phyloP scores from a whole-genome alignment of 2,888 invertebrate genomes.

The Phanerotoma sp. region DNA sequence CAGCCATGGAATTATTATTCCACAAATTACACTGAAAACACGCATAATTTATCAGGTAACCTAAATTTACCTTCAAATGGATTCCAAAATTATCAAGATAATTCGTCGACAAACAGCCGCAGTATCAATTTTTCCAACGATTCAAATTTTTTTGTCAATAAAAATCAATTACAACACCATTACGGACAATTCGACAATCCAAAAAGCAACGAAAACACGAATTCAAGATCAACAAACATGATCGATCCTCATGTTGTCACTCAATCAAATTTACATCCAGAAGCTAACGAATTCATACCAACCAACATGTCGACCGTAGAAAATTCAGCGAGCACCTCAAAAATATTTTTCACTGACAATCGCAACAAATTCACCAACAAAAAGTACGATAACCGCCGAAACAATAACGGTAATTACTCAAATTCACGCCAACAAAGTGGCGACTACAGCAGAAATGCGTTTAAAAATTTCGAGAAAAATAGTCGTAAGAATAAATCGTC shows the following conservation, averaged over 20 bases:
- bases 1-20: slow-evolving; percentile 40
- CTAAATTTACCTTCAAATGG: neutral
- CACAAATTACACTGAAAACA: slow-evolving; percentile 18
- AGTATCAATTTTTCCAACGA: neutral
- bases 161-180: slow-evolving; percentile 22
- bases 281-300: slow-evolving; percentile 64
- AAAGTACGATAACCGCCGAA: slow-evolving; percentile 29
- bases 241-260: slow-evolving; percentile 20
- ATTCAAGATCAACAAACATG: slow-evolving; percentile 1
- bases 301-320: slow-evolving; percentile 43
- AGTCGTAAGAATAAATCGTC: slow-evolving; percentile 5
- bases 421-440: slow-evolving; percentile 23
- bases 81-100: slow-evolving; percentile 17
- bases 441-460: slow-evolving; percentile 22
- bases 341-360: slow-evolving; percentile 31
- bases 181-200: slow-evolving; percentile 9
- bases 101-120: neutral
- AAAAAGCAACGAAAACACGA: too few relatives aligned
- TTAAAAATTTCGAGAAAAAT: slow-evolving; percentile 22
- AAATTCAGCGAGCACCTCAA: slow-evolving; percentile 16
- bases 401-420: slow-evolving; percentile 19
- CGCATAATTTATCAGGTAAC: too few relatives aligned
- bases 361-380: slow-evolving; percentile 27
- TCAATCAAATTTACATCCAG: slow-evolving; percentile 61
- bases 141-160: slow-evolving; percentile 24